Percentiles rank a stretch among this genome's conserved stretches.
phyloP scores from a whole-genome alignment of 2,888 invertebrate species.

The Acanthoscelides obtectus region DNA sequence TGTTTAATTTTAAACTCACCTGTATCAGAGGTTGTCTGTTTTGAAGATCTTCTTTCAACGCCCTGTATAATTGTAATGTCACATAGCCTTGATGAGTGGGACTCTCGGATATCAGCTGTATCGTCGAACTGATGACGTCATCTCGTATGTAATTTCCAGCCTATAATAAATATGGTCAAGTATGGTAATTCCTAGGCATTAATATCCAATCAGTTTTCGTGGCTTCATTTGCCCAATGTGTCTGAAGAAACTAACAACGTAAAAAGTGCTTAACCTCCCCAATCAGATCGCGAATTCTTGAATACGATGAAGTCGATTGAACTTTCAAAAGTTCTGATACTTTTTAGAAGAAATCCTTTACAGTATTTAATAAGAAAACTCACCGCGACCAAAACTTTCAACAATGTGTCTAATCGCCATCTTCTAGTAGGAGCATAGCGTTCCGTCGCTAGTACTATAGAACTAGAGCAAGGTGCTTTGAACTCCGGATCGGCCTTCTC shows the following conservation, averaged over 20 bases:
- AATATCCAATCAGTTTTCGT: background rate
- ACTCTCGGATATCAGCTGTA: conserved; percentile 91
- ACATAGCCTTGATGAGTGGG: conserved; percentile 85
- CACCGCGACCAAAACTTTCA: conserved; percentile 91
- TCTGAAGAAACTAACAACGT: too few species aligned
- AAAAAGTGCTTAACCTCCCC: too few species aligned
- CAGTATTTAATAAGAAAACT: conserved; percentile 40
- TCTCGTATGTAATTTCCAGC: conserved; percentile 97
- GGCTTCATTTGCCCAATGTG: too few species aligned
- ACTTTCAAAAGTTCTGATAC: background rate
- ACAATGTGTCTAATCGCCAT: conserved; percentile 97
- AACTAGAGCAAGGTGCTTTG: conserved; percentile 95
- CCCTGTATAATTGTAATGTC: conserved; percentile 80
- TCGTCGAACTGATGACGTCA: conserved; percentile 94
- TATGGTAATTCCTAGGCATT: too few species aligned
- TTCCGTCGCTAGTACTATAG: conserved; percentile 93
- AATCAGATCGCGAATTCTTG: too few species aligned
- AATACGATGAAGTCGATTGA: background rate
- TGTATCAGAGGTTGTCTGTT: conserved; percentile 80
- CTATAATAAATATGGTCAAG: too few species aligned
- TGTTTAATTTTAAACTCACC: conserved; percentile 23
- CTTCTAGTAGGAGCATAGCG: conserved; percentile 86
- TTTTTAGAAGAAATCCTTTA: too few species aligned
- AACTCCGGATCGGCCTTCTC: conserved; percentile 97
- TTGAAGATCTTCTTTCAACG: conserved; percentile 62